These are phyloP conservation scores for Trematocara marginatum DNA, from an alignment of 2,113 vertebrate genomes.

Conservation along the genomic window DNA sequence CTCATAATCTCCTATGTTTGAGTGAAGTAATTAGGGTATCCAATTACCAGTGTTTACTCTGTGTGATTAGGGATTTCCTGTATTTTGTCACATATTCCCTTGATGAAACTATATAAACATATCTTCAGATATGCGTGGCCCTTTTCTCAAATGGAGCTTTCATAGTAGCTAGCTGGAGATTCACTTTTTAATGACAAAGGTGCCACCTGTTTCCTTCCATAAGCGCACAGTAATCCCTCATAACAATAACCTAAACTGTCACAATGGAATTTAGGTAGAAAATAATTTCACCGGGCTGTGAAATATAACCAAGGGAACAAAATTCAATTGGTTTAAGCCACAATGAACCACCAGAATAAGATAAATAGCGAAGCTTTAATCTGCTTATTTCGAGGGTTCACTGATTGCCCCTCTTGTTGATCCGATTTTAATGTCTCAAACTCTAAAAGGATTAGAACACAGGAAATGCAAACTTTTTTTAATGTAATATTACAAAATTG, in stretches of 20 bases:
- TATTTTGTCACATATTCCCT: background rate
- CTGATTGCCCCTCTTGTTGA: background rate
- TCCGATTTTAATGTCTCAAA: background rate
- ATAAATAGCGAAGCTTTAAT: slow-evolving; percentile 17
- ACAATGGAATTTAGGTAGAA: background rate
- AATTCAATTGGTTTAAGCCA: background rate
- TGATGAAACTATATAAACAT: background rate
- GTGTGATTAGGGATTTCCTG: background rate
- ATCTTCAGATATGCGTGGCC: background rate
- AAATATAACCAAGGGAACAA: background rate
- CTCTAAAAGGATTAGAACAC: background rate
- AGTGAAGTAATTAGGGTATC: background rate
- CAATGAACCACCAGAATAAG: background rate
- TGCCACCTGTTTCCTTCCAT: background rate
- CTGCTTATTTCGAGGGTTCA: slow-evolving; percentile 11
- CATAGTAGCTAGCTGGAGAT: background rate
- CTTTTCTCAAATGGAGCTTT: background rate
- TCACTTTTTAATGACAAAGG: background rate
- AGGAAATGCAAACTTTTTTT: background rate
- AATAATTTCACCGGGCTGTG: background rate
- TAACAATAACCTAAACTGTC: background rate
- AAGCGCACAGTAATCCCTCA: background rate
- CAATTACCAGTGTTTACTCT: background rate
- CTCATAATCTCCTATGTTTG: slow-evolving; percentile 6
- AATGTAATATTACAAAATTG: background rate